Percentiles rank a stretch among this genome's conserved stretches.
Evolutionary conservation across 2,113 vertebrate species (phyloP).

Genomic region (Epinephelus cyanopodus): DNA sequence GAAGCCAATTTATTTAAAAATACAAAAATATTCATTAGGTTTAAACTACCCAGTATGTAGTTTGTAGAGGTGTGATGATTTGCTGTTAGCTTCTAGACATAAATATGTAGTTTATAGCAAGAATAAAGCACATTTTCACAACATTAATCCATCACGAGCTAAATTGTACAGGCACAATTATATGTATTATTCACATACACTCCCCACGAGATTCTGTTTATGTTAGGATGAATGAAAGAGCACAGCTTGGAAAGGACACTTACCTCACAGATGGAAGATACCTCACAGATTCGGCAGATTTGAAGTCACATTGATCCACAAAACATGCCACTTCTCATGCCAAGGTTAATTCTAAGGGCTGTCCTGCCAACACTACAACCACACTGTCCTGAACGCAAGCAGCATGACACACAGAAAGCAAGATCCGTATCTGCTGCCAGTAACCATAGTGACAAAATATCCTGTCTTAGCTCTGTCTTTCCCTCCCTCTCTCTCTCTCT

Average conservation of each 20-base stretch:
- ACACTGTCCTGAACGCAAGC: constrained; percentile 24
- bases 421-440: constrained; percentile 62
- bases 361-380: not conserved
- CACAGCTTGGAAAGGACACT: constrained; percentile 12
- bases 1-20: not conserved
- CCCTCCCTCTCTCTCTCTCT: not conserved
- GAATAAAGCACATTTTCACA: not conserved
- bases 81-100: not conserved
- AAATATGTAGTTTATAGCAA: not conserved
- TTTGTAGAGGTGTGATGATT: not conserved
- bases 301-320: constrained; percentile 25
- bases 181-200: not conserved
- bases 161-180: not conserved
- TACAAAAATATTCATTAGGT: not conserved
- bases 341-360: not conserved
- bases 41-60: not conserved
- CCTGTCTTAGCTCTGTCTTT: constrained; percentile 68
- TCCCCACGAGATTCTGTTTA: not conserved
- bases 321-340: not conserved
- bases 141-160: not conserved
- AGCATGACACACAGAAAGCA: constrained; percentile 64
- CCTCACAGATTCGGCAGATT: not conserved
- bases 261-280: constrained; percentile 48
- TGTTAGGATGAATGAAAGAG: not conserved
- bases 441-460: constrained; percentile 84